Evolutionary conservation across 2,888 invertebrate genomes (phyloP), one percentile per base, ranked within the genome.

Genomic region (Podabrus alpinus): DNA sequence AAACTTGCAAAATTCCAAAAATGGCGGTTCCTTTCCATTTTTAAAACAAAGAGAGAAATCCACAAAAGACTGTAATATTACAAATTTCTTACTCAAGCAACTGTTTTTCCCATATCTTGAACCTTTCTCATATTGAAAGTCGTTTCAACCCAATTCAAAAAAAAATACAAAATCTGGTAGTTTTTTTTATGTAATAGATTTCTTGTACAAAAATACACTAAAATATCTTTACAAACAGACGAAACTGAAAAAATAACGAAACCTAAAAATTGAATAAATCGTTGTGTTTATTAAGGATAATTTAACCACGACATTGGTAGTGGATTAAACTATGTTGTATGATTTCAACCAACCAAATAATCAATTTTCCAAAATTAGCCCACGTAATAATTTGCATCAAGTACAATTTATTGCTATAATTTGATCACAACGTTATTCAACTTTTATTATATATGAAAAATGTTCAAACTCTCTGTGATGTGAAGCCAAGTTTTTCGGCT

Each of bases 401-500:
- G 29, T 13, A 45, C 5, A 45, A 45, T 45, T 45, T 45, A 45
- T 45, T 45, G 45, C 45, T 45, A 45, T n/a, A n/a, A 45, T 45
- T 45, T 45, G n/a, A 45, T 45, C 45, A 45, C 45, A 45, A 45
- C 45, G 45, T n/a, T 45, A 45, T 45, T 45, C 45, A 45, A 45
- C n/a, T 45, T 45, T 45, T 45, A 45, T 45, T n/a, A 45, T 11
- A 7, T n/a, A 45, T 45, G n/a, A 45, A 45, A n/a, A n/a, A 70
- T 24, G 62, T 64, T 11, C 66, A 68, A 64, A 73, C 25, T 24
- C 72, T 74, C 62, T 74, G 77, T 24, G 77, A 69, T n/a, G 45
- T 45, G 15, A 83, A 77, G 17, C 90, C 91, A 73, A 91, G 90
- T 87, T 89, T 91, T 80, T 90, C 91, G 13, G 90, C 90, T 80